These are phyloP conservation scores for Crotalus helleri DNA, from an alignment of 2,113 vertebrate genomes.

Conservation along the genomic window DNA sequence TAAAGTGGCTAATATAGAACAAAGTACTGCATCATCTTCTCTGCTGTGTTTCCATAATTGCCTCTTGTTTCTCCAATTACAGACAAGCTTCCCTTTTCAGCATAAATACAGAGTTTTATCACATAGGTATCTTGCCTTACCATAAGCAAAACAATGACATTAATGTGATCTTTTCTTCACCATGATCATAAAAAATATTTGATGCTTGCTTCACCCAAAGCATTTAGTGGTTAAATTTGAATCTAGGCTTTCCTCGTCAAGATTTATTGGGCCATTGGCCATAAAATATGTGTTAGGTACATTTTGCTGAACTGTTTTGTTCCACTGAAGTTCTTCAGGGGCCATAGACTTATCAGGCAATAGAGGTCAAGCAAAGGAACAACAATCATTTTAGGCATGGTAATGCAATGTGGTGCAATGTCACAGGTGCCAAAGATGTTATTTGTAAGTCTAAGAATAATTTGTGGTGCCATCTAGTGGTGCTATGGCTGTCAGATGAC, in stretches of 20 bases:
- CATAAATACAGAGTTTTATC: neutral
- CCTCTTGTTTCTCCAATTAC: neutral
- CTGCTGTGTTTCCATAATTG: neutral
- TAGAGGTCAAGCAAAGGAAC: neutral
- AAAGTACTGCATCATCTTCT: rapidly evolving
- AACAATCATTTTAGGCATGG: neutral
- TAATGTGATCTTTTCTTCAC: neutral
- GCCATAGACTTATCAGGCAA: neutral
- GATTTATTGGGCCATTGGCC: too few species aligned
- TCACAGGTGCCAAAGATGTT: neutral
- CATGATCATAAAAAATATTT: neutral
- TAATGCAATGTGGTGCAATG: neutral
- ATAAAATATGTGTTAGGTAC: neutral
- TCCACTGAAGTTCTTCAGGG: neutral
- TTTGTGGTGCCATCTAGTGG: neutral
- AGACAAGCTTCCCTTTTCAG: neutral
- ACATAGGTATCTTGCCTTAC: neutral
- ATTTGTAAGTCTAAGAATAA: neutral
- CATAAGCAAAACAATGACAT: neutral
- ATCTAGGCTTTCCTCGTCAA: neutral
- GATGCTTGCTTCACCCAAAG: too few species aligned
- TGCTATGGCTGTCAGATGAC: neutral
- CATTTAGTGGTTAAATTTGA: neutral
- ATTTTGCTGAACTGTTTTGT: neutral
- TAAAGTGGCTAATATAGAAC: neutral